Base-by-base conservation (phyloP, 1,140 invertebrate species). In the Papilio dardanus region DNA sequence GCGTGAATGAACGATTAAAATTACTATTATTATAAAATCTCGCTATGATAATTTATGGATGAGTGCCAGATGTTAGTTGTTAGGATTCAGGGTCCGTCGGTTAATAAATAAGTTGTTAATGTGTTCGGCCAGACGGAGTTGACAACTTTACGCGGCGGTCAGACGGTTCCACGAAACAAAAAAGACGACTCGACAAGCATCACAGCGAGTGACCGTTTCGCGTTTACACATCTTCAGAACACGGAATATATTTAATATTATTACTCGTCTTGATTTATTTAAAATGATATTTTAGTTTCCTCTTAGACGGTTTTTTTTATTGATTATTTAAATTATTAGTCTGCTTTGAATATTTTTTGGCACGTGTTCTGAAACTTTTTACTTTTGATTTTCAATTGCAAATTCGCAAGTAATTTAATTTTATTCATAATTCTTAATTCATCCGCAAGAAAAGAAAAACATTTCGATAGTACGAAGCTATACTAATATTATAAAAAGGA, bases 91-190 rank as follows among this genome's bases (percentile, higher is more conserved):
- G 82, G 82, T 83, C 84, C 79, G 76, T 77, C 76, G 79, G 76
- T 74, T 69, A 80, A 89, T 91, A 91, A 89, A 91, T 87, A 90
- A 80, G 76, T 86, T 78, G 75, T 80, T 85, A 88, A 91, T 86
- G 86, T 81, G 76, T 67, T 76, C 78, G 76, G 76, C 83, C 88
- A 90, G 87, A 89, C 89, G 76, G 67, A 81, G 86, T 77, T 90
- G 88, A 91, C 85, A 90, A 81, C 77, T 89, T 88, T 86, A 88
- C 81, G 80, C 81, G 71, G 76, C 77, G 74, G 81, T 80, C 84
- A 89, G 86, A 86, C 80, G 77, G 76, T 81, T 76, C 78, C 46
- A 81, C 81, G 82, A 86, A 83, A 83, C 78, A 81, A 78, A 77
- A 65, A 76, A 74, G 50, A 54, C 50, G 30, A 76, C 71, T 30